Evolutionary conservation across 2,113 vertebrate species (phyloP), one percentile per base, ranked within the genome.

Genomic region (Donacobius atricapilla): DNA sequence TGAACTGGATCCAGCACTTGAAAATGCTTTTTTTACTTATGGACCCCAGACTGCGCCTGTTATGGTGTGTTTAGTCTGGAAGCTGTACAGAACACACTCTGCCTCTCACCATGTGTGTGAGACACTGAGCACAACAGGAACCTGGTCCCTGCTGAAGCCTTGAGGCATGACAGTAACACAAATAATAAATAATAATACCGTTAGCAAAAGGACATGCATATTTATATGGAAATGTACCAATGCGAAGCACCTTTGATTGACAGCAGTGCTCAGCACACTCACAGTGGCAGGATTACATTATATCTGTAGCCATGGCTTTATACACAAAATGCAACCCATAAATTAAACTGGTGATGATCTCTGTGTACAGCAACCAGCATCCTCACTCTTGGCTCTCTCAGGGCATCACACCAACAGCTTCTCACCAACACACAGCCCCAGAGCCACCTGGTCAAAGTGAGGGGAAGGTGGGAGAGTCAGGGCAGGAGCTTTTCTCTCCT

Each of bases 111-210:
- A 15, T 6, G 7, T 54, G 51, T 61, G 37, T 61, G 73, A 90
- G 56, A 86, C 85, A 83, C 50, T 3, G 2, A 5, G 33, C 75
- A 63, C 82, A 66, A 66, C 8, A 9, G 50, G 39, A 39, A 65
- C 42, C 66, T 63, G 24, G 42, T 70, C 63, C 58, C 54, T 47
- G 50, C 66, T 3, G 23, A 83, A 94, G 50, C 75, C 79, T 94
- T 87, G 42, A 87, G 87, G 70, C 50, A 22, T 11, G 18, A 66
- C 82, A 83, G 33, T 50, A 94, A 54, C 71, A 85, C 76, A 90
- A 94, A 89, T 92, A 91, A 88, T 87, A 96, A 96, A 87, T 93
- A 93, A 87, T 94, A 93, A 93, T 63, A 77, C 30, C 1, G 9
- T 91, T 93, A 90, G 82, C 11, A 30, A 83, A 28, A 71, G 25